phyloP scores from a whole-genome alignment of 2,797 vertebrate genomes.

The Triplophysa yarkandensis region DNA sequence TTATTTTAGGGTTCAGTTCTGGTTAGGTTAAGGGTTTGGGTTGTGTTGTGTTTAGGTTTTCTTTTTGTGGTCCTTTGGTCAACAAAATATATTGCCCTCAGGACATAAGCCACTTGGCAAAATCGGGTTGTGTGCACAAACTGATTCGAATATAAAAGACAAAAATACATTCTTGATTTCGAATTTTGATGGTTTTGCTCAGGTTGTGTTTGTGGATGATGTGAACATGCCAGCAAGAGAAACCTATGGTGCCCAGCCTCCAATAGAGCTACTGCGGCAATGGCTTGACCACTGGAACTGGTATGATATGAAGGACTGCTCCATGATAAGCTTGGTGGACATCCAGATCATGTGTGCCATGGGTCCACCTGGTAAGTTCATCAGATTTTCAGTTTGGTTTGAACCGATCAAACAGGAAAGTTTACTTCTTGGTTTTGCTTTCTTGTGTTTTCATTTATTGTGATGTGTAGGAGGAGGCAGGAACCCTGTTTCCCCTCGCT shows the following conservation, averaged over 20 bases:
- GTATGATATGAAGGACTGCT: slow-evolving; percentile 90
- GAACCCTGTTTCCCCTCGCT: slow-evolving; percentile 87
- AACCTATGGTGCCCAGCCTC: slow-evolving; percentile 89
- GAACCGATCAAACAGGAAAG: not conserved
- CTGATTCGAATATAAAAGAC: not conserved
- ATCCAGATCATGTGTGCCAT: slow-evolving; percentile 89
- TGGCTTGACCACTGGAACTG: slow-evolving; percentile 94
- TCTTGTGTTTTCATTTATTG: not conserved
- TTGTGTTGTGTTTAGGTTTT: too few species aligned
- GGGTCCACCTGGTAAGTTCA: slow-evolving; percentile 86
- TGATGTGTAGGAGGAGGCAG: slow-evolving; percentile 82
- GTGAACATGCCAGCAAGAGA: slow-evolving; percentile 93
- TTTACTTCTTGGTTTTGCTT: not conserved
- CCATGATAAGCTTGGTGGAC: slow-evolving; percentile 84
- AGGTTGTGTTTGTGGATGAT: slow-evolving; percentile 94
- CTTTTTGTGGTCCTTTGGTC: too few species aligned
- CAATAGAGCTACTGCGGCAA: slow-evolving; percentile 89
- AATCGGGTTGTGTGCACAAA: not conserved
- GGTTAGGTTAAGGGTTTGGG: too few species aligned
- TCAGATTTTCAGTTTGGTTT: not conserved
- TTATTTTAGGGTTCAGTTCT: too few species aligned
- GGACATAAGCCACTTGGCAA: too few species aligned
- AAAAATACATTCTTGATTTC: too few species aligned
- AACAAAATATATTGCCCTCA: too few species aligned
- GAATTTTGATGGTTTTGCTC: not conserved